Base-by-base conservation (phyloP, 1,140 invertebrate genomes). In the Tetramorium simillimum region DNA sequence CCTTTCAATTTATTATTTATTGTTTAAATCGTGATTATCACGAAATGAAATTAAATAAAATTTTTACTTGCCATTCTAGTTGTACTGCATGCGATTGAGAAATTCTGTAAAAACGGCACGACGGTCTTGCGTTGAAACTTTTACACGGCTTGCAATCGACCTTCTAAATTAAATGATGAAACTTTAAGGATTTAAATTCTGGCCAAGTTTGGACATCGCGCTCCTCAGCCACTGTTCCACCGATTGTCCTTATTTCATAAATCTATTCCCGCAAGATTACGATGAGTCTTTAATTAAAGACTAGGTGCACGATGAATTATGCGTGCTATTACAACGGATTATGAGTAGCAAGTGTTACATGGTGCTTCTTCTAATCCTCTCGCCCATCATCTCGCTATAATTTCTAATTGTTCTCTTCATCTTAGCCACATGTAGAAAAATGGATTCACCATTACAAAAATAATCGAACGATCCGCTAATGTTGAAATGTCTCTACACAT, bases 101-200 rank as follows among this genome's bases (percentile, higher is more conserved):
- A 70, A 33, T 18, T 14, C 10, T 43, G 24, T 18, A 72, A 24
- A 70, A 84, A 60, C 4, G 21, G 7, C 24, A 14, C 67, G 69
- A 46, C 16, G 16, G 18, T 46, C 73, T 58, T 6, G 14, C 5
- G 21, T n/a, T 84, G 40, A 73, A 84, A 84, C 67, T 73, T 84
- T 82, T 60, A 46, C 14, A 10, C 46, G n/a, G 33, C 69, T 5
- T 24, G 24, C 80, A 73, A 40, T 73, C 53, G 67, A 73, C 80
- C 58, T 70, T 58, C 40, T 21, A 60, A 73, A 84, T 73, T 46
- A 73, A 84, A 84, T 60, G 24, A 53, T 62, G 24, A 84, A 84
- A 84, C 53, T 82, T 82, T 51, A 49, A 73, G 40, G 53, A 84
- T 84, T 84, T 60, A 73, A 73, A 84, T 84, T 73, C 24, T 33